Percentiles rank a stretch among this genome's conserved stretches.
Evolutionary conservation across 64 coral and sea anemone species (phyloP).

Genomic region (Montipora efflorescens): DNA sequence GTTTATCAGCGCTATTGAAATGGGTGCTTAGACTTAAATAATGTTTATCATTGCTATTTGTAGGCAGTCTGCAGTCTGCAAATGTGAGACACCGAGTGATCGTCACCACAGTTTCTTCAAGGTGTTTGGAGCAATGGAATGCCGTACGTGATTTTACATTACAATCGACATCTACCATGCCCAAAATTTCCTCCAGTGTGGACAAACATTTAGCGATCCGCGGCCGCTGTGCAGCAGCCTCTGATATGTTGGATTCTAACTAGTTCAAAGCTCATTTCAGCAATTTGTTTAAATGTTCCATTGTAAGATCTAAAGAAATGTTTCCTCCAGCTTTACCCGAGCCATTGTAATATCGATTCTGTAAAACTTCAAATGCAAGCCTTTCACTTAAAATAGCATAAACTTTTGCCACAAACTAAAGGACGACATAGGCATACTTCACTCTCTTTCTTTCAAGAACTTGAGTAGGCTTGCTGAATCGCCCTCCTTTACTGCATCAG

Average conservation of each 20-base stretch:
- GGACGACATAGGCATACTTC: slow-evolving; percentile 60
- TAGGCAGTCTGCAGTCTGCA: too few relatives aligned
- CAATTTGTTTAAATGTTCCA: neutral
- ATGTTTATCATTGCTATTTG: too few relatives aligned
- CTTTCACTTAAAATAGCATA: slow-evolving; percentile 47
- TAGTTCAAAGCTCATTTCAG: neutral
- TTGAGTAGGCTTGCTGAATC: neutral
- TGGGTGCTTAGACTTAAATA: too few relatives aligned
- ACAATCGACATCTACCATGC: slow-evolving; percentile 6
- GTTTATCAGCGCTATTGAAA: too few relatives aligned
- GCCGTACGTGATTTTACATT: slow-evolving; percentile 25
- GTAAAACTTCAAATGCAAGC: slow-evolving; percentile 52
- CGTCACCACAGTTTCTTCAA: neutral
- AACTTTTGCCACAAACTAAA: slow-evolving; percentile 55
- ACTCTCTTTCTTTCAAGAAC: slow-evolving; percentile 32
- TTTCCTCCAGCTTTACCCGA: neutral
- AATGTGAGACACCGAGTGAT: neutral
- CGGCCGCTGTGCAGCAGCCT: neutral
- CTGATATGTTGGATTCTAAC: neutral
- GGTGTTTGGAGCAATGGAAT: slow-evolving; percentile 11
- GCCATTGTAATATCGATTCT: neutral
- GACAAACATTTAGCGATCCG: too few relatives aligned
- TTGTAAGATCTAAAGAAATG: neutral
- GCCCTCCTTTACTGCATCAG: too few relatives aligned
- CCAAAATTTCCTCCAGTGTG: slow-evolving; percentile 4